A percentile compares a stretch with the other conserved stretches of the same genome.
Evolutionary conservation across 2,797 vertebrate species (phyloP).

Genomic region (Hippoglossus hippoglossus): DNA sequence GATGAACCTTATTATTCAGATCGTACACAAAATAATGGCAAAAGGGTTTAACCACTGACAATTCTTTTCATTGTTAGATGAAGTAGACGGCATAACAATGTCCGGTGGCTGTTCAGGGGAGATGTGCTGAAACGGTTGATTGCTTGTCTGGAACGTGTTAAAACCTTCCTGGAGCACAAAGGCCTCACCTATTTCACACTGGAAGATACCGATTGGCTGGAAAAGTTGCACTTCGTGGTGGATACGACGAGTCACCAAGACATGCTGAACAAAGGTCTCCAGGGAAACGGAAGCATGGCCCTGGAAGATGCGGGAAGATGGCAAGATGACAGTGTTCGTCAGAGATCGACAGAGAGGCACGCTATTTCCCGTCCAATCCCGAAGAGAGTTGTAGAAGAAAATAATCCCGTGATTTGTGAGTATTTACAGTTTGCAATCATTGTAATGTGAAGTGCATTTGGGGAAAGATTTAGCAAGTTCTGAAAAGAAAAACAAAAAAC

Average conservation of each 20-base stretch:
- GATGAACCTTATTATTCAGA: not conserved
- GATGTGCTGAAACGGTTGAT: conserved; percentile 28
- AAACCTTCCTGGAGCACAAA: conserved; percentile 47
- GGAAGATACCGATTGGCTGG: conserved; percentile 21
- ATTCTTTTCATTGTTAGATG: conserved; percentile 22
- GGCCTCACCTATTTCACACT: conserved; percentile 8
- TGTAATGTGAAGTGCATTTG: not conserved
- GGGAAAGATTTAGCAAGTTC: no score
- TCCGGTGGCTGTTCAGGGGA: conserved; percentile 13
- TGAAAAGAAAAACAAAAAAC: no score
- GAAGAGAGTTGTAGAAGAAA: conserved; percentile 34
- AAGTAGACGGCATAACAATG: conserved; percentile 18
- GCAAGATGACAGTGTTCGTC: conserved; percentile 48
- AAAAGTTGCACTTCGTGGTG: conserved; percentile 50
- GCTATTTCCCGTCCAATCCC: conserved; percentile 22
- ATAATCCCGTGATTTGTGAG: conserved; percentile 22
- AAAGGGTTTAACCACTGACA: conserved; percentile 36
- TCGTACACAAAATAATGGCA: not conserved
- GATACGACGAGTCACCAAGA: conserved; percentile 50
- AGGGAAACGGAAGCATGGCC: conserved; percentile 23
- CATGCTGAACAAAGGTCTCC: conserved; percentile 38
- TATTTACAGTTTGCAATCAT: conserved; percentile 23
- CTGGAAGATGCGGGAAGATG: conserved; percentile 14
- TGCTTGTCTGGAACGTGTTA: conserved; percentile 12
- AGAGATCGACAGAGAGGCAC: conserved; percentile 33